Base-by-base conservation (phyloP, 2,888 invertebrate genomes). In the Oasisia sp. region DNA sequence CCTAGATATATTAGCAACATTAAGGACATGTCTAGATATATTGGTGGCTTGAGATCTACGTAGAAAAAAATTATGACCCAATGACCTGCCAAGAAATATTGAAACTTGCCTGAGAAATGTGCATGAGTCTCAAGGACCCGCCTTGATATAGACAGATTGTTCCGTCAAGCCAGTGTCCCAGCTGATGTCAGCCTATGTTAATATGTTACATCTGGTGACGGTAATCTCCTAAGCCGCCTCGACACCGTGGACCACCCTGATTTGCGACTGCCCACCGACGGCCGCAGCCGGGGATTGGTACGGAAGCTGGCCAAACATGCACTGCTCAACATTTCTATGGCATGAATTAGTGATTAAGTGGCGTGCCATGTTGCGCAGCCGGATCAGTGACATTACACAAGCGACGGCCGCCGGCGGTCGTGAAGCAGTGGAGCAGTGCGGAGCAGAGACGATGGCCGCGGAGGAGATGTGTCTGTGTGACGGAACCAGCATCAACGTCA, bases 321-420 rank as follows among this genome's bases (percentile, higher is more conserved):
- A 19, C 74, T 74, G 74, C 74, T 74, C 74, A 74, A 74, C 74
- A 74, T 74, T 74, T 74, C 74, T 74, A 74, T 74, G 74, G 27
- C 74, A 74, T 74, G 74, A 74, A 74, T 74, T 74, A 74, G 74
- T 74, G 74, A 74, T 74, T 74, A 74, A 74, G 27, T 27, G n/a
- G 74, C 74, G 2, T 27, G 19, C 27, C 74, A 56, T 74, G 27
- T 74, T n/a, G 74, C 74, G 3, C 27, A 19, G 27, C 27, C 1
- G 27, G 74, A 19, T 27, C 5, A 27, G 74, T 19, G 74, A 74
- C 74, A 74, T 74, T 74, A n/a, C 74, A 74, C 74, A 74, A 74
- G 74, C 27, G 27, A 14, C 74, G 7, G 27, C 1, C 19, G 27
- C 1, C 19, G 74, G 27, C 27, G 74, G 27, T 2, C 74, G 5